Evolutionary conservation across 2,888 invertebrate species (phyloP).

Genomic region (Pseudococcus longispinus): DNA sequence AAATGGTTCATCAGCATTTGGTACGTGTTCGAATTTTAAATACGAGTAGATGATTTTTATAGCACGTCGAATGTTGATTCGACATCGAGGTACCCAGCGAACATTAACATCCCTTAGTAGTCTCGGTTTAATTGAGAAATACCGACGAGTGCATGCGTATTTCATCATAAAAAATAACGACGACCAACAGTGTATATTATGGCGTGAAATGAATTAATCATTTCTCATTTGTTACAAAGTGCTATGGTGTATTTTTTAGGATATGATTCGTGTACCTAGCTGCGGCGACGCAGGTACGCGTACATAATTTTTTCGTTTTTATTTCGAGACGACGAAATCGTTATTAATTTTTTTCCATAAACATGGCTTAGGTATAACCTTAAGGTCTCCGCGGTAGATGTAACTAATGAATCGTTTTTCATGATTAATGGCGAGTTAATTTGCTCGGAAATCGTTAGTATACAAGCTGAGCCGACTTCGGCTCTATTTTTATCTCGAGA

Average conservation of each 20-base stretch:
- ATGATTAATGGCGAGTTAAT: slow-evolving; percentile 31
- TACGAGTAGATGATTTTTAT: background rate
- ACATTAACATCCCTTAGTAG: background rate
- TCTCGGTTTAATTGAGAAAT: background rate
- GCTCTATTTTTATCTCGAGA: background rate
- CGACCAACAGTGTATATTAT: background rate
- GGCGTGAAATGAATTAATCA: slow-evolving; percentile 9
- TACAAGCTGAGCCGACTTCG: background rate
- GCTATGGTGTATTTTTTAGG: background rate
- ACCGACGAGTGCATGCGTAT: background rate
- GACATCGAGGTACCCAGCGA: background rate
- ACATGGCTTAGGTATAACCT: background rate
- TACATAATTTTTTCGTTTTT: background rate
- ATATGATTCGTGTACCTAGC: background rate
- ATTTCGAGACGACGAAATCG: background rate
- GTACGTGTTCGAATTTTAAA: slow-evolving; percentile 1
- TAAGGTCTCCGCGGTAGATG: background rate
- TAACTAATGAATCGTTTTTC: slow-evolving; percentile 17
- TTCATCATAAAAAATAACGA: background rate
- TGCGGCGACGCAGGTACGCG: background rate
- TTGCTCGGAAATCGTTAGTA: background rate
- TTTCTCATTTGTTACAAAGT: background rate
- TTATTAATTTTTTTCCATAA: background rate
- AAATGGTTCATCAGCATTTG: background rate
- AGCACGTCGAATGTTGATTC: background rate